Conservation (phyloP, 2,113 vertebrate genomes). For the Myotis yumanensis region DNA sequence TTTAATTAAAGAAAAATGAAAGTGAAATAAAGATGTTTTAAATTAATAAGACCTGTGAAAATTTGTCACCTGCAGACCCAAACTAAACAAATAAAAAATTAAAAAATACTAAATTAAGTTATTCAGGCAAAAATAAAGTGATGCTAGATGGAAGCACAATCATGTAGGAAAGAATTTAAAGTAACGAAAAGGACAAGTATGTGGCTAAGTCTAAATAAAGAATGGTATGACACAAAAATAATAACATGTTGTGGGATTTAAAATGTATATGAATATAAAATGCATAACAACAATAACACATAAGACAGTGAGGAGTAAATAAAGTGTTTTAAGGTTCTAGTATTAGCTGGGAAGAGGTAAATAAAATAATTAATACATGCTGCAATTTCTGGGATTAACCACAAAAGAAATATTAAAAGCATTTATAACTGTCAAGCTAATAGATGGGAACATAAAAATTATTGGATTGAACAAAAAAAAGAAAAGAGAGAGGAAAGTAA, state of each 20-base stretch:
- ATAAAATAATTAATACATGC: neutral
- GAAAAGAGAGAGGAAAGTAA: neutral
- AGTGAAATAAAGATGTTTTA: slow-evolving; percentile 4
- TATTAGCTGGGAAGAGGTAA: neutral
- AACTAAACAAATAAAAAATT: neutral
- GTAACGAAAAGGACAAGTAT: neutral
- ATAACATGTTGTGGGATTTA: neutral
- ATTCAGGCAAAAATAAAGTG: neutral
- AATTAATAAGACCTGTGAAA: slow-evolving; percentile 26
- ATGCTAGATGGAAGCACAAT: neutral
- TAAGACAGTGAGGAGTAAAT: neutral
- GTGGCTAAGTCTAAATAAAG: neutral
- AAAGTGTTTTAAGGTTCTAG: neutral
- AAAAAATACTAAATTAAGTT: neutral
- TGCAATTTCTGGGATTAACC: neutral
- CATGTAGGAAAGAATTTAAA: neutral
- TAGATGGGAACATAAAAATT: neutral
- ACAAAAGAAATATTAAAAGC: neutral
- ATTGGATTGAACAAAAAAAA: neutral
- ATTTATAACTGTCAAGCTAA: neutral
- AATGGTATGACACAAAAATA: neutral
- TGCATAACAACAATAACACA: neutral
- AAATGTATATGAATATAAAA: slow-evolving; percentile 24
- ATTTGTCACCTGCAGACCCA: neutral
- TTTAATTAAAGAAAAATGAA: too few relatives aligned